phyloP scores from a whole-genome alignment of 2,113 vertebrate genomes.

The Regulus satrapa region DNA sequence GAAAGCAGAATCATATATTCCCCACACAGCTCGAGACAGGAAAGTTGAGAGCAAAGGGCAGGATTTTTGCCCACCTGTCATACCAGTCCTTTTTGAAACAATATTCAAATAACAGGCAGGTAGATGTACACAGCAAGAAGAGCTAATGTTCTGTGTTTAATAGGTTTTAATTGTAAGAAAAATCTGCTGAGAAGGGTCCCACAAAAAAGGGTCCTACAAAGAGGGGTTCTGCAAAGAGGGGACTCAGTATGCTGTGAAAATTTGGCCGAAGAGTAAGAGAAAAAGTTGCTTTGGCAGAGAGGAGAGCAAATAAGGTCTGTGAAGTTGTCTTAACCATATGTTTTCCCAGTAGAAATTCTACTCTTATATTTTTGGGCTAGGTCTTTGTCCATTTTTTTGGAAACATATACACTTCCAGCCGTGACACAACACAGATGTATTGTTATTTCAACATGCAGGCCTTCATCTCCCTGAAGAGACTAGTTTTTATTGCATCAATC shows the following conservation, averaged over 20 bases:
- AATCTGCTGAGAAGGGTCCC: neutral
- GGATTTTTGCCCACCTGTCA: neutral
- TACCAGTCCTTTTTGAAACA: neutral
- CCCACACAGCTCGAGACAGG: neutral
- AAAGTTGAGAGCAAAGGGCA: neutral
- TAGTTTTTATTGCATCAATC: neutral
- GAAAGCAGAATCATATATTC: neutral
- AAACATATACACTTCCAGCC: neutral
- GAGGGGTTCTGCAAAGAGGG: neutral
- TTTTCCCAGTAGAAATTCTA: neutral
- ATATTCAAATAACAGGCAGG: neutral
- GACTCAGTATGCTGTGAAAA: neutral
- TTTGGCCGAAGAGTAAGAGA: neutral
- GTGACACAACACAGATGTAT: neutral
- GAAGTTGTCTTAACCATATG: neutral
- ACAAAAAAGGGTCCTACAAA: neutral
- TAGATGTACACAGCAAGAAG: rapidly evolving
- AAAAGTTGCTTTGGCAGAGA: neutral
- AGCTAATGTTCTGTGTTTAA: neutral
- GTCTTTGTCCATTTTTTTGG: neutral
- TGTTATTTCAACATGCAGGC: neutral
- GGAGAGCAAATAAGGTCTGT: neutral
- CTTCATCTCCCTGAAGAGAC: neutral
- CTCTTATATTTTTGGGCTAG: neutral
- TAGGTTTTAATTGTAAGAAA: neutral